Base-by-base conservation (phyloP, 2,888 invertebrate genomes). In the Drosophila anomalipes region DNA sequence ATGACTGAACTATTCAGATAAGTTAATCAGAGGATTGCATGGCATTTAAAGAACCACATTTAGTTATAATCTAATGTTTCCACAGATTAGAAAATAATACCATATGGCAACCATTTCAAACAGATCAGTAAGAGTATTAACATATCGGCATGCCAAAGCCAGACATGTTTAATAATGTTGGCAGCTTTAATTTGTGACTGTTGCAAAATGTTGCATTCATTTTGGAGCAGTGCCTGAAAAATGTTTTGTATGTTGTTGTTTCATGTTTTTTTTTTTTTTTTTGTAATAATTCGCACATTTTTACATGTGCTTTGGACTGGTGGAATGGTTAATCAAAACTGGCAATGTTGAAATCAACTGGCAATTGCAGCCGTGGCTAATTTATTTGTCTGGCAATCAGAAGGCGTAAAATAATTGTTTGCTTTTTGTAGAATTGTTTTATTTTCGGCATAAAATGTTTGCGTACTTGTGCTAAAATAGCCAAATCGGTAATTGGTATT, bases 401-500 rank as follows among this genome's bases (percentile, higher is more conserved):
- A 44, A 65, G 64, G 69, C 74, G 56, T 64, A 66, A 65, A 72
- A 72, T 80, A 77, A 72, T 72, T 72, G 77, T 77, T 67, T 74
- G 65, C 22, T 56, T 68, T 64, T 56, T 62, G 54, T 47, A 49
- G 67, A 64, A 76, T 79, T 70, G 63, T 77, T 82, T 60, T 61
- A 70, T 70, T 67, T 68, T 63, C 58, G 44, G 58, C 62, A 47
- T 47, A 16, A 16, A 47, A 26, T 47, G 22, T 26, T 47, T 47
- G 16, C 16, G 16, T 16, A 47, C 26, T 47, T 47, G 4, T 72
- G 70, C 72, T 62, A 53, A 33, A 56, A 58, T 44, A 61, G 22
- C 59, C 51, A 68, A 84, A 87, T 66, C 73, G 82, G 80, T 82
- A 86, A 90, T 89, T 89, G 89, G 86, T 87, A 89, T 86, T 90